Evolutionary conservation across 2,113 vertebrate genomes (phyloP).

Genomic region (Oncorhynchus tshawytscha): DNA sequence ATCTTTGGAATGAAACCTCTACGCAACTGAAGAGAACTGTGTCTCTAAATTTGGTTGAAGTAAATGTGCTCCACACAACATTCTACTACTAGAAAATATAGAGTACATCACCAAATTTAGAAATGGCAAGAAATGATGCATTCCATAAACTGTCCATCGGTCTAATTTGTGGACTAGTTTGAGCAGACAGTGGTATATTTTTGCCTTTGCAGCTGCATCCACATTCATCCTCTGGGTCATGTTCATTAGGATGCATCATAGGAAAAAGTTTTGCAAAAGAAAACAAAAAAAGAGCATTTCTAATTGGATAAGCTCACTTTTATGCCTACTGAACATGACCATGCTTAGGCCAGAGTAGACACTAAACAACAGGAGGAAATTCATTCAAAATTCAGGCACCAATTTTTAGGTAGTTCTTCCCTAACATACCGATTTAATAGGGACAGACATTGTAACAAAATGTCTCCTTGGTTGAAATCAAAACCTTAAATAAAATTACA

Average conservation of each 20-base stretch:
- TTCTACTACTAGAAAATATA: not conserved
- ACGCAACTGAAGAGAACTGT: not conserved
- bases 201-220: not conserved
- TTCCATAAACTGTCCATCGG: not conserved
- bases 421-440: not conserved
- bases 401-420: slow-evolving; percentile 11
- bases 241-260: too few relatives aligned
- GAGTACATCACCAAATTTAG: slow-evolving; percentile 3
- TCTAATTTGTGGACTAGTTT: not conserved
- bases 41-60: not conserved
- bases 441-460: slow-evolving; percentile 39
- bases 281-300: too few relatives aligned
- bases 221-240: not conserved
- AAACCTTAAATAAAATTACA: not conserved
- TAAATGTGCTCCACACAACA: not conserved
- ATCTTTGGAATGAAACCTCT: slow-evolving; percentile 40
- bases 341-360: slow-evolving; percentile 16
- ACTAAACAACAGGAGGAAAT: slow-evolving; percentile 27
- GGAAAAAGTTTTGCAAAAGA: too few relatives aligned
- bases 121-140: not conserved
- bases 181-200: not conserved
- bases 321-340: not conserved
- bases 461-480: slow-evolving; percentile 8
- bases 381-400: slow-evolving; percentile 36
- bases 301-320: too few relatives aligned